These are phyloP conservation scores for Agriopis leucophaearia DNA, from an alignment of 2,888 invertebrate species.

Conservation along the genomic window DNA sequence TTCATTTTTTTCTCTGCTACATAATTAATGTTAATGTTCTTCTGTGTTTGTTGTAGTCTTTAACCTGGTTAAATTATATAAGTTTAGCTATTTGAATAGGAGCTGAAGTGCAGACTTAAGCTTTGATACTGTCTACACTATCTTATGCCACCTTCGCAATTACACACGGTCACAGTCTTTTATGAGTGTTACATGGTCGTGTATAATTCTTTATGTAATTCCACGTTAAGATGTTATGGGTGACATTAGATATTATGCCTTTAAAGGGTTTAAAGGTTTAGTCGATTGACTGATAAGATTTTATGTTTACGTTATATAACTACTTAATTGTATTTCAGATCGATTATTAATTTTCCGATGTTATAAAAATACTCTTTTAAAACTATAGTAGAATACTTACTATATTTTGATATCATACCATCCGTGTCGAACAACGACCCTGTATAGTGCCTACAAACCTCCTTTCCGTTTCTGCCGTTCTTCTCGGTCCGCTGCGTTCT, in stretches of 20 bases:
- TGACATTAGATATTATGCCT: constrained; percentile 39
- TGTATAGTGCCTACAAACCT: constrained; percentile 7
- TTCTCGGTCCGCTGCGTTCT: constrained; percentile 29
- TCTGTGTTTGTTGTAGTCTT: too few relatives aligned
- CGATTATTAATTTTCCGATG: background rate
- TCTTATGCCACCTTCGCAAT: constrained; percentile 49
- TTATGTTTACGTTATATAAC: constrained; percentile 16
- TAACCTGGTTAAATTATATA: background rate
- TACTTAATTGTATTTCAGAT: background rate
- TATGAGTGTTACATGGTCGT: constrained; percentile 59
- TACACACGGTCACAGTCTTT: constrained; percentile 56
- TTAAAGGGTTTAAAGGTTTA: constrained; percentile 19
- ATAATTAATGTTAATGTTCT: background rate
- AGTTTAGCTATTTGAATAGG: background rate
- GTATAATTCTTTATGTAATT: constrained; percentile 54
- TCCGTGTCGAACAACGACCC: constrained; percentile 10
- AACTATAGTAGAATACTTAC: too few relatives aligned
- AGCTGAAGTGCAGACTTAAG: background rate
- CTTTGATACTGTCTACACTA: constrained; percentile 13
- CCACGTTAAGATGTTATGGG: constrained; percentile 35
- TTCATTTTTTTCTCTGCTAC: background rate
- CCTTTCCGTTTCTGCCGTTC: constrained; percentile 13
- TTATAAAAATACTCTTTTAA: background rate
- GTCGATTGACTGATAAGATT: constrained; percentile 28
- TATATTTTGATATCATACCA: background rate